Evolutionary conservation across 1,140 invertebrate species (phyloP).

Genomic region (Cepaea nemoralis): DNA sequence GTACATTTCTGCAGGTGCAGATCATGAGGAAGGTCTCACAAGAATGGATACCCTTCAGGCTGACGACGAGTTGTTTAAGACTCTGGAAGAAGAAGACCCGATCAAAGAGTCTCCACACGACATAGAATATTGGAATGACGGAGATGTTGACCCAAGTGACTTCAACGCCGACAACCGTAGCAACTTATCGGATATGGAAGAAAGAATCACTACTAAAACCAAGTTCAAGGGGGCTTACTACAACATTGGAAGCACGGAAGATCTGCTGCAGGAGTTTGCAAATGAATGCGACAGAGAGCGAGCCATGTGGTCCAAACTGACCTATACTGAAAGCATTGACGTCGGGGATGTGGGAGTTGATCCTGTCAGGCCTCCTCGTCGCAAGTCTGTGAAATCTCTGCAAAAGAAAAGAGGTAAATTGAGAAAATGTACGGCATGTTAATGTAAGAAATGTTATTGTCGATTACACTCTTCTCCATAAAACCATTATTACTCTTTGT

Average conservation of each 20-base stretch:
- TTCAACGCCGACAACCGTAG: slow-evolving; percentile 16
- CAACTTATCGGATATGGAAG: slow-evolving; percentile 32
- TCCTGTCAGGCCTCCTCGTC: not conserved
- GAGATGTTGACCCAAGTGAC: not conserved
- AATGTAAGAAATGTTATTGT: too few species aligned
- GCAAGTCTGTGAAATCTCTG: not conserved
- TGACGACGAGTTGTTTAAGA: slow-evolving; percentile 2
- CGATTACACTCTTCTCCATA: too few species aligned
- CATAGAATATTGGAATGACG: not conserved
- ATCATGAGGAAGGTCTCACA: not conserved
- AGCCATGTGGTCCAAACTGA: slow-evolving; percentile 4
- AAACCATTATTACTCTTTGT: too few species aligned
- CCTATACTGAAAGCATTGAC: not conserved
- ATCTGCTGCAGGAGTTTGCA: slow-evolving; percentile 32
- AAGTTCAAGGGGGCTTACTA: slow-evolving; percentile 37
- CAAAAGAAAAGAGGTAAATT: slow-evolving; percentile 17
- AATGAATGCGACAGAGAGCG: slow-evolving; percentile 7
- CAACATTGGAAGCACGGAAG: slow-evolving; percentile 40
- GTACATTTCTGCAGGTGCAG: not conserved
- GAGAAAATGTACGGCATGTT: not conserved
- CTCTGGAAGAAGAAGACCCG: not conserved
- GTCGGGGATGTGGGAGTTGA: not conserved
- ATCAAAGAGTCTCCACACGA: not conserved
- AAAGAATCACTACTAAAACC: slow-evolving; percentile 25
- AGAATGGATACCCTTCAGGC: slow-evolving; percentile 3